Conservation (phyloP, 2,888 invertebrate genomes). For the Drosophila mettleri region DNA sequence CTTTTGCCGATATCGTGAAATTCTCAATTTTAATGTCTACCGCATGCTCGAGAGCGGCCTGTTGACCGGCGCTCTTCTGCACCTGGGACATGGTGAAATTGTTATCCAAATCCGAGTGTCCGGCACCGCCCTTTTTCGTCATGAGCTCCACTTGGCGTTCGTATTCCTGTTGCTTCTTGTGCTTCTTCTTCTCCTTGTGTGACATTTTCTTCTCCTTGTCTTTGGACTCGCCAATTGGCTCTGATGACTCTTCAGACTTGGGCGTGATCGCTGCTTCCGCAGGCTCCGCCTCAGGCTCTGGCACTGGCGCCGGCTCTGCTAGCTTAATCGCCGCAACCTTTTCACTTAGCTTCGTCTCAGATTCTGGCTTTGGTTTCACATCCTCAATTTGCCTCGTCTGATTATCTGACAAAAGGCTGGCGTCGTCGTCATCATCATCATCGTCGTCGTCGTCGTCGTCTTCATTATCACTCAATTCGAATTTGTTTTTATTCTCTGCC, state of each 20-base stretch:
- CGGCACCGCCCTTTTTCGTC: slow-evolving; percentile 94
- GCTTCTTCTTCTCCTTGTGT: slow-evolving; percentile 96
- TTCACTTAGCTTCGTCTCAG: slow-evolving; percentile 7
- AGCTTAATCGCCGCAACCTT: slow-evolving; percentile 11
- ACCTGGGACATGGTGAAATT: slow-evolving; percentile 97
- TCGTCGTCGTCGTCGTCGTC: slow-evolving; percentile 61
- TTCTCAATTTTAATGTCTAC: slow-evolving; percentile 99
- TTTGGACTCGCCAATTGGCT: slow-evolving; percentile 24
- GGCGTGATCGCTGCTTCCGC: slow-evolving; percentile 17
- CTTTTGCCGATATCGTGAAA: slow-evolving; percentile 98
- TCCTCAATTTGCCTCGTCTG: not conserved
- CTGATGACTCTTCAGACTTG: slow-evolving; percentile 28
- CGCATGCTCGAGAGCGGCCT: slow-evolving; percentile 94
- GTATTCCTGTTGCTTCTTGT: slow-evolving; percentile 95
- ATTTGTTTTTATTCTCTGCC: slow-evolving; percentile 77
- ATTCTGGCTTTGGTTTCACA: slow-evolving; percentile 18
- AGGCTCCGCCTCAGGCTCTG: slow-evolving; percentile 15
- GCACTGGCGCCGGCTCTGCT: slow-evolving; percentile 3
- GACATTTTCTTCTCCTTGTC: slow-evolving; percentile 90
- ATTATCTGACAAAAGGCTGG: not conserved
- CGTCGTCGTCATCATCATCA: slow-evolving; percentile 74
- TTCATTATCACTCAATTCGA: slow-evolving; percentile 70
- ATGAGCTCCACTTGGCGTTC: slow-evolving; percentile 94
- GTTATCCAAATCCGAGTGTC: slow-evolving; percentile 94
- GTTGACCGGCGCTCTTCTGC: slow-evolving; percentile 90